Base-by-base conservation (phyloP, 2,888 invertebrate species). In the Drosophila differens region DNA sequence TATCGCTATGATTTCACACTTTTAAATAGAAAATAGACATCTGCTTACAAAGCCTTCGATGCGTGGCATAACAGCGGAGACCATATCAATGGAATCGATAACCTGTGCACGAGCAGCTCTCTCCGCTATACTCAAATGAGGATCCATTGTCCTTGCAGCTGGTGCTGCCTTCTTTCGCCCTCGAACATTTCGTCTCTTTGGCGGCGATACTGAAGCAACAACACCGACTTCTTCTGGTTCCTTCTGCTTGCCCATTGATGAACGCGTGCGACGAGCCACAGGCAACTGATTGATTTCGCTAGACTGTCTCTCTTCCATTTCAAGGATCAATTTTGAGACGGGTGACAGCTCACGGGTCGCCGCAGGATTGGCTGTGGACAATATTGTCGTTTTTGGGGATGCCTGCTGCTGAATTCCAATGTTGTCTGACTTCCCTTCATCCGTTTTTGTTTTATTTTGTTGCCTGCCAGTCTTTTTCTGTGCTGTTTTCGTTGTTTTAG, bases 1-100 rank as follows among this genome's bases (percentile, higher is more conserved):
- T 32, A 44, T n/a, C 3, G 4, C n/a, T 39, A 12, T n/a, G 3
- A 16, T 19, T 33, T 37, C 37, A 19, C n/a, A 7, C 14, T 14
- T 35, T 22, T n/a, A 51, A 33, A n/a, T 32, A 22, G 0, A 22
- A 22, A 22, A 10, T n/a, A 4, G 2, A 41, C 0, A 0, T 16
- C 19, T 14, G 79, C 86, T 82, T 78, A 91, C 91, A 53, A 89
- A 82, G 3, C 91, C 92, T 33, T 89, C 85, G 0, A 92, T 72
- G 10, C 76, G 81, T 0, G 90, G 91, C 32, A 80, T 4, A 3
- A 91, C 88, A 51, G 87, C 89, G 0, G 91, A 81, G 0, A 89
- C 76, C 59, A 92, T 72, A 71, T 93, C 92, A 5, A 92, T 76
- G 16, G 65, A 74, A 28, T 83, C 92, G 9, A 90, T 41, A 10